Evolutionary conservation across 2,797 vertebrate genomes (phyloP).

Genomic region (Hypotaenidia okinawae): DNA sequence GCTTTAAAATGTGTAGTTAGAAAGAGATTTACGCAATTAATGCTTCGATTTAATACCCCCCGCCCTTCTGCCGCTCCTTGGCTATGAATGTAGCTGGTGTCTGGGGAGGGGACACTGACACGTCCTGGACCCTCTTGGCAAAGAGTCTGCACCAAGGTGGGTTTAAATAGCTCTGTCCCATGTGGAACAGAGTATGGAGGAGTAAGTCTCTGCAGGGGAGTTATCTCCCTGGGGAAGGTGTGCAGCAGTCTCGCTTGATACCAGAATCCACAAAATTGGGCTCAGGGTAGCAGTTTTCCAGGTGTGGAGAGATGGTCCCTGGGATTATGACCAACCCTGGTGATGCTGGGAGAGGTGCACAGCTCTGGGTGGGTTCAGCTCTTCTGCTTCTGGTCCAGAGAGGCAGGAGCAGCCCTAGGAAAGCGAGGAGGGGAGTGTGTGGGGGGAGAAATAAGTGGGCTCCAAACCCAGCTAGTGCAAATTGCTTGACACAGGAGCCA

Average conservation of each 20-base stretch:
- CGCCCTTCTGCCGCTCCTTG: neutral
- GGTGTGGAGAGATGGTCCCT: neutral
- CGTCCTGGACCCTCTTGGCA: neutral
- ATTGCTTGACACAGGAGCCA: fast-evolving
- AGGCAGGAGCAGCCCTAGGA: neutral
- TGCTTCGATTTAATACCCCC: no score
- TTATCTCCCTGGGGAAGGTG: neutral
- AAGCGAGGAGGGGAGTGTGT: no score
- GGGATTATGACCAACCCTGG: fast-evolving
- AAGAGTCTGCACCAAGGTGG: neutral
- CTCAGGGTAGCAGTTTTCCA: neutral
- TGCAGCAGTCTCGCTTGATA: neutral
- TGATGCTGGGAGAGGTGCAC: neutral
- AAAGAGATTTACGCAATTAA: neutral
- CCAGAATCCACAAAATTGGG: neutral
- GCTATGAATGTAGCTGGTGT: neutral
- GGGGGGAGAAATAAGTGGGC: neutral
- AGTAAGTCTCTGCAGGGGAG: neutral
- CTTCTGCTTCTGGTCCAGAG: neutral
- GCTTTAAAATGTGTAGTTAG: neutral
- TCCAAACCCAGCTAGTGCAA: fast-evolving
- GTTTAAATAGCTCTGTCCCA: neutral
- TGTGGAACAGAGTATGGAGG: neutral
- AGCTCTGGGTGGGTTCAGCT: neutral
- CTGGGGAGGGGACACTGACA: neutral